These are phyloP conservation scores for Lycia hirtaria DNA, from an alignment of 2,888 invertebrate genomes.

Conservation along the genomic window DNA sequence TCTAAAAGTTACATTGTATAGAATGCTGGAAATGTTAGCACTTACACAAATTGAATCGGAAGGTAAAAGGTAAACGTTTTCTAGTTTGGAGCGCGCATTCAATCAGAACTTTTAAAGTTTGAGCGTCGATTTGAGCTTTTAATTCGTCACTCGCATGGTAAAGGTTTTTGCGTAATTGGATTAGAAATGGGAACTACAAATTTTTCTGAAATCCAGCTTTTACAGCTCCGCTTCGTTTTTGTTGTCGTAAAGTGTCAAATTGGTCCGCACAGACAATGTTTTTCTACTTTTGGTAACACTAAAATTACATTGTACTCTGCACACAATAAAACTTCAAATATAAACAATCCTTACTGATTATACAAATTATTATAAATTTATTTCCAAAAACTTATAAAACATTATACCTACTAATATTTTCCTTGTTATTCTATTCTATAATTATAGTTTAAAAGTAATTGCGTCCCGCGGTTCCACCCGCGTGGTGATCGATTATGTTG, in stretches of 20 bases:
- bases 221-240: not conserved
- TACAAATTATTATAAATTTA: too few relatives aligned
- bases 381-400: too few relatives aligned
- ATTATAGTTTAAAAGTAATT: too few relatives aligned
- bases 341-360: too few relatives aligned
- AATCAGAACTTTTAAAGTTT: conserved; percentile 26
- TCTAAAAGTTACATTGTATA: conserved; percentile 36
- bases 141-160: conserved; percentile 27
- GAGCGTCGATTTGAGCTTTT: conserved; percentile 21
- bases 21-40: conserved; percentile 34
- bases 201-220: not conserved
- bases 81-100: conserved; percentile 18
- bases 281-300: too few relatives aligned
- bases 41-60: conserved; percentile 41
- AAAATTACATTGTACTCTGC: too few relatives aligned
- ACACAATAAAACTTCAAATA: too few relatives aligned
- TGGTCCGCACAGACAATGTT: too few relatives aligned
- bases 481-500: too few relatives aligned
- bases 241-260: not conserved
- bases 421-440: too few relatives aligned
- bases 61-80: conserved; percentile 31
- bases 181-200: conserved; percentile 10
- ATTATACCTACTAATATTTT: too few relatives aligned
- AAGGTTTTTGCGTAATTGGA: conserved; percentile 17
- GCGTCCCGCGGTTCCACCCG: too few relatives aligned